These are phyloP conservation scores for Asbolus verrucosus DNA, from an alignment of 1,140 invertebrate genomes.

Conservation along the genomic window DNA sequence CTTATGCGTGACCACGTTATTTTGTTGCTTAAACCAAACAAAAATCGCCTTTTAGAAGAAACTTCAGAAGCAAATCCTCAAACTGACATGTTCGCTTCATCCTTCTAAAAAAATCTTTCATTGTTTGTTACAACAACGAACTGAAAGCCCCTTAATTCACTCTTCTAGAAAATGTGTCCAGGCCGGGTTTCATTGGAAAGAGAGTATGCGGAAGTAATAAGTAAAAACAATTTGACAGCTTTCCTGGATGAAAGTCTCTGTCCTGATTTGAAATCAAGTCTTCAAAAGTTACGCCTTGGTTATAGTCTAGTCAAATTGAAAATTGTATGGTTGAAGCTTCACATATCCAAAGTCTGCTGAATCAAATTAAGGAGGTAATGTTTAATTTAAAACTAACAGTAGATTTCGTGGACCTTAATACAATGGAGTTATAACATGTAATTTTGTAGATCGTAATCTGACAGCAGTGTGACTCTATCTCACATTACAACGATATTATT, in stretches of 20 bases:
- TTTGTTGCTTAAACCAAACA: too few species aligned
- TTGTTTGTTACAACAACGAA: constrained; percentile 20
- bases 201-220: not conserved
- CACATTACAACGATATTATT: constrained; percentile 39
- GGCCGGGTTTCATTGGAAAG: not conserved
- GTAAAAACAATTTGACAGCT: constrained; percentile 35
- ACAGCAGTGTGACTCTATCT: constrained; percentile 36
- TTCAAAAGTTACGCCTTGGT: constrained; percentile 7
- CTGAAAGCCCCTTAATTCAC: too few species aligned
- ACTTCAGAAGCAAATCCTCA: constrained; percentile 1
- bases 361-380: constrained; percentile 38
- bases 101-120: constrained; percentile 5
- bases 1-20: too few species aligned
- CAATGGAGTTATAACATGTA: constrained; percentile 36
- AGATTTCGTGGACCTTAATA: constrained; percentile 25
- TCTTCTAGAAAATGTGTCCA: not conserved
- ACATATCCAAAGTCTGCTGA: constrained; percentile 15
- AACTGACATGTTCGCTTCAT: constrained; percentile 4
- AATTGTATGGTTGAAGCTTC: constrained; percentile 3
- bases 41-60: constrained; percentile 11
- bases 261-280: constrained; percentile 3
- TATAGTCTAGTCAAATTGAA: constrained; percentile 10
- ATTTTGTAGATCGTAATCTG: constrained; percentile 36
- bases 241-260: not conserved
- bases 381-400: constrained; percentile 38